These are phyloP conservation scores for Protaetia brevitarsis DNA, from an alignment of 1,140 invertebrate species.

Conservation along the genomic window DNA sequence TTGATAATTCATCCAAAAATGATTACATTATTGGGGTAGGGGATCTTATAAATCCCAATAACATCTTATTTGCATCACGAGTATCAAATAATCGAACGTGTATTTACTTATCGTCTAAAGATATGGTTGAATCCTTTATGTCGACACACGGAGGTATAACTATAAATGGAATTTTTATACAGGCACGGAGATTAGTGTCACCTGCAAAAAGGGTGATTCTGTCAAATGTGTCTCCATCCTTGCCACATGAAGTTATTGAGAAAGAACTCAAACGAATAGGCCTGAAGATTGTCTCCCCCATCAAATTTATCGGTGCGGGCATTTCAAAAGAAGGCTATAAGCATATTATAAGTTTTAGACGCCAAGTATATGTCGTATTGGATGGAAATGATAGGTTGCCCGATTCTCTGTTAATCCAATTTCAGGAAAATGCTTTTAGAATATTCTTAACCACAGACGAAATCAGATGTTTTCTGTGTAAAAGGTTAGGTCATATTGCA, in stretches of 20 bases:
- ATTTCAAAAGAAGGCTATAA: slow-evolving; percentile 8
- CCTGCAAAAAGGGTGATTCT: slow-evolving; percentile 17
- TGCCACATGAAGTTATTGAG: slow-evolving; percentile 23
- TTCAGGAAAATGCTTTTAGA: too few species aligned
- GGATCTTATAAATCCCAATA: slow-evolving; percentile 17
- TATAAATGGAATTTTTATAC: neutral
- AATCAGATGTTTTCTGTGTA: neutral
- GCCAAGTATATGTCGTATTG: slow-evolving; percentile 21
- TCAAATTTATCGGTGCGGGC: slow-evolving; percentile 21
- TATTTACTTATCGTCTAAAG: slow-evolving; percentile 3
- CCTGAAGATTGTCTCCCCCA: neutral
- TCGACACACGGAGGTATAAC: neutral
- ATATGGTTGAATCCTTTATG: neutral
- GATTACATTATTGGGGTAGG: neutral
- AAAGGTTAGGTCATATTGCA: neutral
- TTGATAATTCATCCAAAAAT: neutral
- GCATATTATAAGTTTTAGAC: slow-evolving; percentile 16
- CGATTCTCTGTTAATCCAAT: too few species aligned
- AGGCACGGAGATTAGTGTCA: slow-evolving; percentile 4
- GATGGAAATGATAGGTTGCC: neutral
- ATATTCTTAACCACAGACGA: neutral
- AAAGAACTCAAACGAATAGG: slow-evolving; percentile 12
- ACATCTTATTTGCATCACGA: slow-evolving; percentile 25
- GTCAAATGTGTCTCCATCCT: slow-evolving; percentile 24
- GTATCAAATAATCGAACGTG: slow-evolving; percentile 23